Evolutionary conservation across 2,113 vertebrate genomes (phyloP), one percentile per base, ranked within the genome.

Genomic region (Mola mola): DNA sequence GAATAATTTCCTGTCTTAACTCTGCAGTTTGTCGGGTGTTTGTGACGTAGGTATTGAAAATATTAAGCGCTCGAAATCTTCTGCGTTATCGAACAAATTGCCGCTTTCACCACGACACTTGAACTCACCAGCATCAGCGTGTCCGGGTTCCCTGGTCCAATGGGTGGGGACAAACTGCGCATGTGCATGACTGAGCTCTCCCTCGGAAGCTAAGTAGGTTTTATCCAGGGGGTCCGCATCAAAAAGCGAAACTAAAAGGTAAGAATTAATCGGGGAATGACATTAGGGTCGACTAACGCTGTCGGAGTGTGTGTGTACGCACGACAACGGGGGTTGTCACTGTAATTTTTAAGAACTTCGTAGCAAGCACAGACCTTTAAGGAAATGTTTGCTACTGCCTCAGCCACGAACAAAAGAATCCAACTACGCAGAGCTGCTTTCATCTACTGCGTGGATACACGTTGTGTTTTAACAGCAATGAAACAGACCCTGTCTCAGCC

Each of bases 361-460:
- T 72, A 34, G 60, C 65, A 11, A 8, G 29, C 38, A 71, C 68
- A 63, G 81, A 53, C 43, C 85, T 73, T 78, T 43, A 79, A 84
- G 85, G 84, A 89, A 90, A 84, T 72, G 87, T 79, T 82, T 74
- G 83, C 83, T 87, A 73, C 31, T 75, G 25, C 65, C 62, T 66
- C 65, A 80, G 67, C 79, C 26, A 57, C 48, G 84, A 85, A 90
- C 87, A 90, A 90, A 87, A 82, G 68, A 72, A 28, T 25, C 47
- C n/a, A 36, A 57, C 9, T 70, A 31, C 58, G 26, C 26, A 20
- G 11, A 12, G 15, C 19, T 67, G 19, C 21, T 12, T 37, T 9
- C 25, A 12, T 8, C 2, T 6, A 0, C 28, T 0, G 2, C 10
- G 0, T 2, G 2, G 22, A 20, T 4, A 5, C 2, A 0, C 0